These are phyloP conservation scores for Clupea harengus DNA, from an alignment of 2,113 vertebrate genomes.

Conservation along the genomic window DNA sequence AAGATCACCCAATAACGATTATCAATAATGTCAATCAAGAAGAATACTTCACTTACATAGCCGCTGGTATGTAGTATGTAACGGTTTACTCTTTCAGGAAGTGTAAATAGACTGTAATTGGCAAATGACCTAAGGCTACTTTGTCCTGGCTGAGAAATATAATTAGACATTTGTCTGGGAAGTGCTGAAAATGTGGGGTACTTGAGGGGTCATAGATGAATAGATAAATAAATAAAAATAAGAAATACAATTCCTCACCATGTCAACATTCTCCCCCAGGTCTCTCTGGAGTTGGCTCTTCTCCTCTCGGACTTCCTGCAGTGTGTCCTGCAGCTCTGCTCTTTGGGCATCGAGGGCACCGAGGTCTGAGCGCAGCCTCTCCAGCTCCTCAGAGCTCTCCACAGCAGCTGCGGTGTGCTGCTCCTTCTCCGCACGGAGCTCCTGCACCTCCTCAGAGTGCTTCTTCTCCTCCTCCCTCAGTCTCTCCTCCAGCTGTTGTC, in stretches of 20 bases:
- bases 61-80: too few relatives aligned
- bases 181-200: too few relatives aligned
- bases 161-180: too few relatives aligned
- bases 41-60: too few relatives aligned
- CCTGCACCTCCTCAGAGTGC: conserved; percentile 26
- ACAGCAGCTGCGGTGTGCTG: background rate
- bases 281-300: conserved; percentile 26
- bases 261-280: conserved; percentile 24
- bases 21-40: too few relatives aligned
- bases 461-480: conserved; percentile 28
- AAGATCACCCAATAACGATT: too few relatives aligned
- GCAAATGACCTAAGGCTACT: too few relatives aligned
- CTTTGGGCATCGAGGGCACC: conserved; percentile 49
- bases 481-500: conserved; percentile 39
- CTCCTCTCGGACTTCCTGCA: conserved; percentile 37
- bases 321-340: conserved; percentile 33
- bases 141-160: too few relatives aligned
- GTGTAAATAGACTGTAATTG: too few relatives aligned
- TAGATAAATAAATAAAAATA: too few relatives aligned
- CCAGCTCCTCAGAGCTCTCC: background rate
- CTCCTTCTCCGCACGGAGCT: conserved; percentile 16
- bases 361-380: conserved; percentile 44
- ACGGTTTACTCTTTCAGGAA: too few relatives aligned
- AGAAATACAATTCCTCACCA: conserved; percentile 25
- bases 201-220: too few relatives aligned